phyloP scores from a whole-genome alignment of 2,888 invertebrate genomes.

The Prenolepis imparis region DNA sequence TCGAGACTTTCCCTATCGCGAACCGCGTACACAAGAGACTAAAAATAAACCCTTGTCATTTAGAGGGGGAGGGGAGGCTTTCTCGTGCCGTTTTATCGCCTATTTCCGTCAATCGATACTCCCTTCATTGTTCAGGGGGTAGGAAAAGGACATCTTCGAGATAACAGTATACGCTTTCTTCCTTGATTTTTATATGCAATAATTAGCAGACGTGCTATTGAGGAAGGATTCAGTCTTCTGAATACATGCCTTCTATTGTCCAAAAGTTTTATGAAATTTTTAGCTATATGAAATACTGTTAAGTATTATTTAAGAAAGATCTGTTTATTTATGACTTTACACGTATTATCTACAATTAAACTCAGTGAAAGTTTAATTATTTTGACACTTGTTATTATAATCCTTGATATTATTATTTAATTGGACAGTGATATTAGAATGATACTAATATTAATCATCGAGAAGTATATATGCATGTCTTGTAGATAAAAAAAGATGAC shows the following conservation, averaged over 20 bases:
- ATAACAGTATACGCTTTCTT: not conserved
- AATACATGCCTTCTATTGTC: not conserved
- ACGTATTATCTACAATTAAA: not conserved
- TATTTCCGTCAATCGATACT: constrained; percentile 46
- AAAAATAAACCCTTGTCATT: constrained; percentile 46
- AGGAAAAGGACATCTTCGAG: constrained; percentile 14
- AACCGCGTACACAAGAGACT: constrained; percentile 22
- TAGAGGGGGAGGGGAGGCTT: not conserved
- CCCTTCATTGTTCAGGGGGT: not conserved
- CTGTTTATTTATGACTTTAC: not conserved
- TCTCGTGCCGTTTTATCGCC: constrained; percentile 26
- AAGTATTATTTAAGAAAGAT: not conserved
- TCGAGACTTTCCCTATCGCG: constrained; percentile 39
- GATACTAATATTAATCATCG: not conserved
- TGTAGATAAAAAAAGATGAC: not conserved
- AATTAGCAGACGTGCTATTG: constrained; percentile 17
- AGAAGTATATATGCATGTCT: not conserved
- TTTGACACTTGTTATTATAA: not conserved
- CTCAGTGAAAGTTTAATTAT: not conserved
- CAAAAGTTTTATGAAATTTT: not conserved
- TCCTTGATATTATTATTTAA: not conserved
- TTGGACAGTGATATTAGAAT: not conserved
- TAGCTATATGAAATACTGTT: not conserved
- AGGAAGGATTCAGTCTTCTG: not conserved
- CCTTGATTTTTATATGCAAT: constrained; percentile 18